Conservation (phyloP, 2,113 vertebrate species). For the Philantomba maxwellii region DNA sequence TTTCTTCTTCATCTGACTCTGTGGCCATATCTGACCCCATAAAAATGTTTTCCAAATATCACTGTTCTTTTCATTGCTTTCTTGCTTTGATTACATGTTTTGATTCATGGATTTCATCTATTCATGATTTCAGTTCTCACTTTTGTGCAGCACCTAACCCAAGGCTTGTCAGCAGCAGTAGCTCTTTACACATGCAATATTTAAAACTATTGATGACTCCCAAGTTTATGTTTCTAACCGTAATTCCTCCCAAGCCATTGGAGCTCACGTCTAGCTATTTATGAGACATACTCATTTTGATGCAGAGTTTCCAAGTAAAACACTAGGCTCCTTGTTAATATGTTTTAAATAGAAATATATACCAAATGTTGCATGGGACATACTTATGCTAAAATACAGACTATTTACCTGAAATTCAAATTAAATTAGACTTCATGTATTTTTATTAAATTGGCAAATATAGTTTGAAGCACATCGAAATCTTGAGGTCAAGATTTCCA, state of each 20-base stretch:
- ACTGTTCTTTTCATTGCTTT: background rate
- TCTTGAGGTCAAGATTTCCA: background rate
- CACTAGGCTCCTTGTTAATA: background rate
- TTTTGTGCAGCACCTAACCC: background rate
- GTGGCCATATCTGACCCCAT: background rate
- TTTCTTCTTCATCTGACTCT: background rate
- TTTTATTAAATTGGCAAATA: background rate
- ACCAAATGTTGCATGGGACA: background rate
- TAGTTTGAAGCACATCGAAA: background rate
- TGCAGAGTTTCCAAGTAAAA: background rate
- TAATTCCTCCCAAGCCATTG: background rate
- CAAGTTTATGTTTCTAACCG: background rate
- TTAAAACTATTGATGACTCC: background rate
- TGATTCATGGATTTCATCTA: background rate
- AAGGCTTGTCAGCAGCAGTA: background rate
- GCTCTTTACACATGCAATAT: background rate
- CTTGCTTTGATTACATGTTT: background rate
- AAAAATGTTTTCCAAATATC: background rate
- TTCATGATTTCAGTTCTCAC: background rate
- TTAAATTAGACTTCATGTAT: background rate
- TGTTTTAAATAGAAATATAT: background rate
- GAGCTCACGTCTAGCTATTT: background rate
- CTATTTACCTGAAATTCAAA: background rate
- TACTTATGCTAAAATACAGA: background rate
- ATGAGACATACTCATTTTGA: background rate